Conservation (phyloP, 2,113 vertebrate species). For the Pelecanoides urinatrix region DNA sequence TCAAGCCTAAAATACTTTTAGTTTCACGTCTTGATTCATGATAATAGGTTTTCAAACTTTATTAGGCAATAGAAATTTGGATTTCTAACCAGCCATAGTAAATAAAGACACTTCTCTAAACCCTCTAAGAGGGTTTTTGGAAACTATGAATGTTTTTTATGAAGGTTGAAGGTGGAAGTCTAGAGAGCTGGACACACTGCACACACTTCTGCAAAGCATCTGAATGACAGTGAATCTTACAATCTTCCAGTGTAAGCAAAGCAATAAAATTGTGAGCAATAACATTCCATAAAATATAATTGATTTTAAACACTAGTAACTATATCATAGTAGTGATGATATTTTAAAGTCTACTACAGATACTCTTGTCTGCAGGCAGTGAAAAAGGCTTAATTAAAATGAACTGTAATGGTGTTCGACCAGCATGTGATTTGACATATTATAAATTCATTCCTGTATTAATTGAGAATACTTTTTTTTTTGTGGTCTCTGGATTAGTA, state of each 20-base stretch:
- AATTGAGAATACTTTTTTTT: constrained; percentile 21
- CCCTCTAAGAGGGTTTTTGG: neutral
- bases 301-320: constrained; percentile 24
- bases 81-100: neutral
- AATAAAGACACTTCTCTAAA: neutral
- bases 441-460: constrained; percentile 33
- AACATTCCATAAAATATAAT: neutral
- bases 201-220: neutral
- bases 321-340: neutral
- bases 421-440: constrained; percentile 35
- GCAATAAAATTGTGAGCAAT: neutral
- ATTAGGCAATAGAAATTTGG: neutral
- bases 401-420: neutral
- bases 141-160: neutral
- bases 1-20: neutral
- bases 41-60: neutral
- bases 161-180: neutral
- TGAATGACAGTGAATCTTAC: neutral
- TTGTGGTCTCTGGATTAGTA: constrained; percentile 17
- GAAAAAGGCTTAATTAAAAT: constrained; percentile 34
- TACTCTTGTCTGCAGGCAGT: neutral
- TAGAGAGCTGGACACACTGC: neutral
- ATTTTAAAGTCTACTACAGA: neutral
- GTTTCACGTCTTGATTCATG: neutral
- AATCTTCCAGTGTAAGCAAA: neutral